Evolutionary conservation across 2,888 invertebrate genomes (phyloP), one percentile per base, ranked within the genome.

Genomic region (Nasonia oneida): DNA sequence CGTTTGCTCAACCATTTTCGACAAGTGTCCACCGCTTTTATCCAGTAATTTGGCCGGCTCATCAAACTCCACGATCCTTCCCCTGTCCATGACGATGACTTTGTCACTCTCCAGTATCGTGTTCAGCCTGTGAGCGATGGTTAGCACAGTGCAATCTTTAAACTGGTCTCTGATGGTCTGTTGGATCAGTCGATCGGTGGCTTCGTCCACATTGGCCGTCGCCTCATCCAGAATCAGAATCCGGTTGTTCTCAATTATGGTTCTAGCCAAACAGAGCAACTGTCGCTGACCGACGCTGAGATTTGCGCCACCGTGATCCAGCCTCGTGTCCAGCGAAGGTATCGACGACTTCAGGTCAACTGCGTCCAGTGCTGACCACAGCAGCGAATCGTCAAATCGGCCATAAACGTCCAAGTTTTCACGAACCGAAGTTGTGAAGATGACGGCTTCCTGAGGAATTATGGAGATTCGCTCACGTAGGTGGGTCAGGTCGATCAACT

Each of bases 21-120:
- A 93, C 83, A 97, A 95, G 86, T 95, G 93, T 14, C 96, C 95
- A 15, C 94, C 2, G 5, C 94, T 93, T 87, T 96, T 95, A 90
- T 94, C 94, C 50, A 97, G 94, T 76, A 97, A 93, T 86, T 94
- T 92, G 92, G 96, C 94, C 0, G 97, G 97, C 91, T 96, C 95
- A 93, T 96, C 96, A 90, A 95, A 97, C 92, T 97, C 97, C 10
- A 96, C 95, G 82, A 96, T 95, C 73, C 94, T 93, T 0, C 98
- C 98, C 4, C 96, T 95, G 91, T 97, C 97, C 95, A 98, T 96
- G 0, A 98, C 98, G 91, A 98, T 94, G 23, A 98, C 96, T 88
- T 96, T 95, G 93, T 98, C 97, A 0, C 97, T 97, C 93, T 98
- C 98, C 97, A 98, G 98, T 88, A 98, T 97, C 0, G 98, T 98